A percentile compares a stretch with the other conserved stretches of the same genome.
These are phyloP conservation scores for Epizoanthus fatuus DNA, from an alignment of 92 coral and sea anemone species.

Conservation along the genomic window DNA sequence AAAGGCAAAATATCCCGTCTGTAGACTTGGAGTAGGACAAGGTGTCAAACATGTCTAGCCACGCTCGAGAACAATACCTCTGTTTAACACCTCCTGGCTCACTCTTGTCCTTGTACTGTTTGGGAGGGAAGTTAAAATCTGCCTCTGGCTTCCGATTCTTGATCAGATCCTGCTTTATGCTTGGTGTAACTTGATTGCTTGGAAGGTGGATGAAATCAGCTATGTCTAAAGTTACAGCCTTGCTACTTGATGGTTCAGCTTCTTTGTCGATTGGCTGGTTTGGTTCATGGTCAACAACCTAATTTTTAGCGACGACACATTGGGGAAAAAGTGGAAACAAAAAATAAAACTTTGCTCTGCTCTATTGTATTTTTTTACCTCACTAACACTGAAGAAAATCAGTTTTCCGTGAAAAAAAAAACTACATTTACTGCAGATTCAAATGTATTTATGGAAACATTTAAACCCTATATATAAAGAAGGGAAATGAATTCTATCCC, in stretches of 20 bases:
- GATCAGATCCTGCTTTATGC: slow-evolving; percentile 8
- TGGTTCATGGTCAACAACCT: slow-evolving; percentile 16
- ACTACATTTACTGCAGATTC: slow-evolving; percentile 14
- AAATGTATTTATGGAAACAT: slow-evolving; percentile 8
- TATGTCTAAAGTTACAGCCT: slow-evolving; percentile 13
- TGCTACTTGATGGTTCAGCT: not conserved
- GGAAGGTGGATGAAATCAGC: slow-evolving; percentile 21
- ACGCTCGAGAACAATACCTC: slow-evolving; percentile 60
- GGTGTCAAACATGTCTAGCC: slow-evolving; percentile 64
- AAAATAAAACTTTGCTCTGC: slow-evolving; percentile 13
- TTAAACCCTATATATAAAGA: slow-evolving; percentile 7
- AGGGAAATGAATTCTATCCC: slow-evolving; percentile 18
- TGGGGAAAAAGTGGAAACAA: slow-evolving; percentile 15
- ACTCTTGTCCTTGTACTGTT: not conserved
- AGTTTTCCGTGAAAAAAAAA: slow-evolving; percentile 10
- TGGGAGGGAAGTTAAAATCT: slow-evolving; percentile 56
- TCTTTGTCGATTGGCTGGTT: slow-evolving; percentile 13
- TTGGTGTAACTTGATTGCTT: slow-evolving; percentile 7
- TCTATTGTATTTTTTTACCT: slow-evolving; percentile 9
- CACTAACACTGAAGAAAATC: slow-evolving; percentile 5
- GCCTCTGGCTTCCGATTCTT: slow-evolving; percentile 56
- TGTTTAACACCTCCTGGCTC: slow-evolving; percentile 63
- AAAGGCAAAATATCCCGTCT: slow-evolving; percentile 68
- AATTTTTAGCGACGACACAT: slow-evolving; percentile 7
- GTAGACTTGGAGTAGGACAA: slow-evolving; percentile 71